These are phyloP conservation scores for Lithophane semibrunnea DNA, from an alignment of 2,888 invertebrate genomes.

Conservation along the genomic window DNA sequence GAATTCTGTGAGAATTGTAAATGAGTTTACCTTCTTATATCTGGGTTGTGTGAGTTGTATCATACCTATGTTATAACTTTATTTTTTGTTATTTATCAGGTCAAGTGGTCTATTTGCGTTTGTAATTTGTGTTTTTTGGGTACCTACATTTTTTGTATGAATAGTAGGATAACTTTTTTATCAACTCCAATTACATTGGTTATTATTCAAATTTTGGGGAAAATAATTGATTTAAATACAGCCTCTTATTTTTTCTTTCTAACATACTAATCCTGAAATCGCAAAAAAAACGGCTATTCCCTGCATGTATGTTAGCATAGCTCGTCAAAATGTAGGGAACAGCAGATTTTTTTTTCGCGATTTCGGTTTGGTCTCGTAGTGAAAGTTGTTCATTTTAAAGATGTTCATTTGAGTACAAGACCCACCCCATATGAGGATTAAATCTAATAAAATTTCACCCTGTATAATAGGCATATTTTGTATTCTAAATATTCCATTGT, in stretches of 20 bases:
- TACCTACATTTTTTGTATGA: neutral
- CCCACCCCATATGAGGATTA: too few relatives aligned
- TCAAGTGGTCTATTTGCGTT: conserved; percentile 27
- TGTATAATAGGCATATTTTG: neutral
- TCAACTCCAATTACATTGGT: neutral
- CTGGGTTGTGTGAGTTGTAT: conserved; percentile 22
- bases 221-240: neutral
- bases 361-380: too few relatives aligned
- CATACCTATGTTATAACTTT: conserved; percentile 47
- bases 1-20: conserved; percentile 60
- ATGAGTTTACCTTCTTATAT: conserved; percentile 55
- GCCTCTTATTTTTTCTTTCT: neutral
- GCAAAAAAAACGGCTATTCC: too few relatives aligned
- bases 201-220: neutral
- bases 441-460: too few relatives aligned
- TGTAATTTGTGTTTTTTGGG: conserved; percentile 1
- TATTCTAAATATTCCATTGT: neutral
- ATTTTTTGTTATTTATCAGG: conserved; percentile 40
- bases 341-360: too few relatives aligned
- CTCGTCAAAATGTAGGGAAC: too few relatives aligned
- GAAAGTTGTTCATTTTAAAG: too few relatives aligned
- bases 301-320: too few relatives aligned
- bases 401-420: too few relatives aligned
- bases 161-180: neutral
- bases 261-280: too few relatives aligned